Base-by-base conservation (phyloP, 2,888 invertebrate species). In the Sesamia inferens region DNA sequence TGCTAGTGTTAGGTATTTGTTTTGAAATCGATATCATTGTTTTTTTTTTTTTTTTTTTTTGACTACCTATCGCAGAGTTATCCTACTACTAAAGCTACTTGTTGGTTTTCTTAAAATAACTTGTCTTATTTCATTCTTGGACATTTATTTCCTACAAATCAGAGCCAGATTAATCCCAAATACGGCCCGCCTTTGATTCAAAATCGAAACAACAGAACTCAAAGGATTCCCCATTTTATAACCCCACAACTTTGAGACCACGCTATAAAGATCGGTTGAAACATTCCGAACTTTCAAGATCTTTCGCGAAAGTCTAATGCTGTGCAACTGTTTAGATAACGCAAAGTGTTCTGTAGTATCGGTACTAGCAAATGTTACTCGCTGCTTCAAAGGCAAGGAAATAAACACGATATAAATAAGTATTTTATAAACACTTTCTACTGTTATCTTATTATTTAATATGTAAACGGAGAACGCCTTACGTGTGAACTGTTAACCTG, bases 401-500 rank as follows among this genome's bases (percentile, higher is more conserved):
- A 85, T 72, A 78, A 76, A 76, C 66, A 69, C 61, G 47, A 69
- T 74, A 76, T 84, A 75, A 83, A 83, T 81, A 79, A 74, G 67
- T 68, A 61, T 82, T 85, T 85, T 78, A 85, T 74, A 78, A 85
- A 85, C 86, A 84, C 82, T 84, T 85, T 85, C 77, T 71, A 79
- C 72, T 62, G 44, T 77, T 79, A 81, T 84, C 74, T 71, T 79
- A 83, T 74, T 83, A 82, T 82, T 84, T 82, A 77, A 79, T 72
- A 70, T 76, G 72, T 62, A 76, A 74, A 71, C 79, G 48, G 69
- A 19, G 31, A 31, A 31, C 69, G n/a, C 11, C 42, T 64, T 81
- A 51, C 72, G 64, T 71, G 69, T 5, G 80, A 68, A 75, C 58
- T 24, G 66, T 80, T 78, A 82, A 79, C 82, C 78, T 66, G 78